A percentile compares a stretch with the other conserved stretches of the same genome.
Conservation (phyloP, 2,113 vertebrate genomes). For the Serinus canaria region DNA sequence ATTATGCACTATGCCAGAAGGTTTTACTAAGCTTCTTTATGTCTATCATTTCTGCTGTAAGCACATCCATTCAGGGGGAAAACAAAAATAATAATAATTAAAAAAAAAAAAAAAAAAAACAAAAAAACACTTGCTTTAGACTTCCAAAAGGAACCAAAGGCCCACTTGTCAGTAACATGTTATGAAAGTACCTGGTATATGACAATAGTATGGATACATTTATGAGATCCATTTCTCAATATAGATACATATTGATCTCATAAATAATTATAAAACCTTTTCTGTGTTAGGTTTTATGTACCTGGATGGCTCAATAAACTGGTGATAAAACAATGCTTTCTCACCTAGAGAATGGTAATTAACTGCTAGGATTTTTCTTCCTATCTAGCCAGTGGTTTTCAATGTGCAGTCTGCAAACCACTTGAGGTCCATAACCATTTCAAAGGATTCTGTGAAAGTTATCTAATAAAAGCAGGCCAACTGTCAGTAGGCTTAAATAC, state of each 20-base stretch:
- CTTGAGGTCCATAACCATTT: conserved; percentile 19
- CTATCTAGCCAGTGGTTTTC: conserved; percentile 45
- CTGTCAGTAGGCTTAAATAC: conserved; percentile 26
- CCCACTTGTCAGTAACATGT: background rate
- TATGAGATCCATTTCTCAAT: background rate
- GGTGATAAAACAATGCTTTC: background rate
- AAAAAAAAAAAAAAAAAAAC: background rate
- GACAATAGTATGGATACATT: background rate
- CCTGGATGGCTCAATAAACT: background rate
- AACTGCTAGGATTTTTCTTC: conserved; percentile 3
- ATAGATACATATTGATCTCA: background rate
- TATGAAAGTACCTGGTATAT: background rate
- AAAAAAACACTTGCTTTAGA: background rate
- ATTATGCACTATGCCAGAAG: background rate
- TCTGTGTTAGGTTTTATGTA: background rate
- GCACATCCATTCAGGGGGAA: background rate
- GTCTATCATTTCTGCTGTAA: background rate
- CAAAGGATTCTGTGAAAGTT: conserved; percentile 10
- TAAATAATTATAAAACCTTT: background rate
- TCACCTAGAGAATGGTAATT: conserved; percentile 21
- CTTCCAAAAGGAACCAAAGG: background rate
- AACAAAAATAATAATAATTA: background rate
- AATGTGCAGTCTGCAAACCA: conserved; percentile 3
- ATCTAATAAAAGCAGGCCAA: conserved; percentile 43
- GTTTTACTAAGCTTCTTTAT: background rate